Base-by-base conservation (phyloP, 2,797 vertebrate genomes). In the Acrossocheilus fasciatus region DNA sequence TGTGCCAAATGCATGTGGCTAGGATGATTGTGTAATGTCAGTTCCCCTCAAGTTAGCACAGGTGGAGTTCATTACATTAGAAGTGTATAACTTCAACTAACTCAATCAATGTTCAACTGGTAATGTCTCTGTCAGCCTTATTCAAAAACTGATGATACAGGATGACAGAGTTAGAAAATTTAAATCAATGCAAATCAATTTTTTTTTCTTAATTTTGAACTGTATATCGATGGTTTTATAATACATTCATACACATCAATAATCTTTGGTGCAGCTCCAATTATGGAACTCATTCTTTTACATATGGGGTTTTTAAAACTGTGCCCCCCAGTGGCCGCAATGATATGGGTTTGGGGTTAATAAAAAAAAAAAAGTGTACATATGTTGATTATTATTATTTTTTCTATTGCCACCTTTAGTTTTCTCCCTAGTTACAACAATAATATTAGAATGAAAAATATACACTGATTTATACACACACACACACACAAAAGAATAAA, bases 61-160 rank as follows among this genome's bases (percentile, higher is more conserved):
- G 12, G 20, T 78, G 34, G 20, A 57, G 34, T 59, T 78, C 20
- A 59, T 74, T 11, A 39, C 43, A 23, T 78, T 57, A 81, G 68
- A 69, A 41, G 85, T 50, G 45, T 30, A 86, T 59, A 47, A 50
- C 41, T 82, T 64, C 2, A 78, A 57, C 9, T n/a, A 66, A 74
- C 20, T 78, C 57, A 36, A 77, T 83, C 10, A 69, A 23, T 86
- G 69, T 86, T 76, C 62, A 84, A 62, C 80, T 73, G 23, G 2
- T 41, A 41, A 41, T 6, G 18, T 76, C 18, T 83, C 11, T 1
- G 9, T 59, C 68, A 73, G 34, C 39, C n/a, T 84, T 68, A 54
- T 23, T 84, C 47, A 69, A 54, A 77, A 69, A 26, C 47, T 39
- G 30, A 76, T 12, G 30, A 57, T 77, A 11, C 6, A 11, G 50